Conservation (phyloP, 2,888 invertebrate species). For the Chymomyza amoena region DNA sequence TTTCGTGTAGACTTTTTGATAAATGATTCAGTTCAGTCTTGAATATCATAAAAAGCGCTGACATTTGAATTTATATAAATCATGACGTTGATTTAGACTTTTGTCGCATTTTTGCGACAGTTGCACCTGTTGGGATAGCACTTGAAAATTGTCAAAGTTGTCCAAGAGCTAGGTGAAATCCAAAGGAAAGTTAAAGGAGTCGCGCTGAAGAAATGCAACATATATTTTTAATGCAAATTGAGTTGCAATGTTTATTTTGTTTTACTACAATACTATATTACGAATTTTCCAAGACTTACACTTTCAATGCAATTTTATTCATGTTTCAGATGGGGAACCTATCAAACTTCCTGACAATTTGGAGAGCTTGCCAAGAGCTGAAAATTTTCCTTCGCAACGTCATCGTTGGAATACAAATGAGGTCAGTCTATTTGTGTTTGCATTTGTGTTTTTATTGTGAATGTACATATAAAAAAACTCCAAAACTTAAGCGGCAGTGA, state of each 20-base stretch:
- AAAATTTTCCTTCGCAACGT: slow-evolving; percentile 95
- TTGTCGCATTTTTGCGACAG: slow-evolving; percentile 65
- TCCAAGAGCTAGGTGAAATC: not conserved
- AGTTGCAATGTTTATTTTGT: slow-evolving; percentile 21
- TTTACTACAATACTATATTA: not conserved
- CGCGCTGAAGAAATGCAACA: not conserved
- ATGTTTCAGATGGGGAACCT: slow-evolving; percentile 89
- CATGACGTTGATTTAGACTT: slow-evolving; percentile 64
- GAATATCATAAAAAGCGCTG: slow-evolving; percentile 52
- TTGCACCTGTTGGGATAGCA: slow-evolving; percentile 57
- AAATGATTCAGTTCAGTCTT: slow-evolving; percentile 31
- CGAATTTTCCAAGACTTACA: slow-evolving; percentile 45
- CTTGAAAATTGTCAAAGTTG: not conserved
- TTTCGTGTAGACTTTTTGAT: slow-evolving; percentile 19
- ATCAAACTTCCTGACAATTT: slow-evolving; percentile 96
- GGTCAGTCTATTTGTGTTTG: slow-evolving; percentile 82
- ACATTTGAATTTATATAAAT: slow-evolving; percentile 67
- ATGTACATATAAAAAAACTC: slow-evolving; percentile 64
- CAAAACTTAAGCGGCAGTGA: slow-evolving; percentile 42
- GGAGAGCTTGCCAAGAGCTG: slow-evolving; percentile 95
- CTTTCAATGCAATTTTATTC: slow-evolving; percentile 50
- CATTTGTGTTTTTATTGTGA: slow-evolving; percentile 58
- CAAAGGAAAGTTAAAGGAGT: not conserved
- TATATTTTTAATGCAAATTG: slow-evolving; percentile 32
- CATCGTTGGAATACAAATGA: slow-evolving; percentile 99